Base-by-base conservation (phyloP, 2,888 invertebrate species). In the Lithophane semibrunnea region DNA sequence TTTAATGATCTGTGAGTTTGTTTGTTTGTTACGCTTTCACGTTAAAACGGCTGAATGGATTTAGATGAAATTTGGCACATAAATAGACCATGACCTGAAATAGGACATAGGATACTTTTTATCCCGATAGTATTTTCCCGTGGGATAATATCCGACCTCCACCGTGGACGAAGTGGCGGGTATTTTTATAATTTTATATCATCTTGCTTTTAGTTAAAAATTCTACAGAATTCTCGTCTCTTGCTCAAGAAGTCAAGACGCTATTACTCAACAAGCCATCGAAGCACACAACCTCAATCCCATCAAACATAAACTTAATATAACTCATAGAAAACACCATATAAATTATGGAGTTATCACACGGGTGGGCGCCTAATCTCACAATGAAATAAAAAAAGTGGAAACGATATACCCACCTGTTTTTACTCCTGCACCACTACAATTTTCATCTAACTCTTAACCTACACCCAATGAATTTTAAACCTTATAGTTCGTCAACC, bases 391-490 rank as follows among this genome's bases (percentile, higher is more conserved):
- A 85, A 89, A 91, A 90, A 92, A 92, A 92, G 86, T 89, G 87
- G 90, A 92, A 92, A 92, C 88, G 88, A 86, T 88, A 89, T 80
- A 85, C 86, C 89, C 93, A 94, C 92, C 92, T 93, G 92, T 91
- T 91, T 89, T 78, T 82, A 81, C 87, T 86, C 72, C 75, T 64
- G 47, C 65, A 65, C 66, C 18, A 77, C 58, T 42, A n/a, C 9
- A 70, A 66, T n/a, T 56, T 37, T 8, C 72, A 73, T 63, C 0
- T 69, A 86, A 73, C 79, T 79, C 56, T 0, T 10, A 0, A 9
- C 0, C 10, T 3, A 21, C 0, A 1, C 3, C 0, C n/a, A 73
- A 12, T 0, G 13, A 13, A 88, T 72, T 75, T 64, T 71, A 1
- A 77, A 84, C 86, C 81, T 64, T 86, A 76, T 77, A 64, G 0